Percentiles rank a stretch among this genome's conserved stretches.
phyloP scores from a whole-genome alignment of 2,888 invertebrate genomes.

The Spialia ferax region DNA sequence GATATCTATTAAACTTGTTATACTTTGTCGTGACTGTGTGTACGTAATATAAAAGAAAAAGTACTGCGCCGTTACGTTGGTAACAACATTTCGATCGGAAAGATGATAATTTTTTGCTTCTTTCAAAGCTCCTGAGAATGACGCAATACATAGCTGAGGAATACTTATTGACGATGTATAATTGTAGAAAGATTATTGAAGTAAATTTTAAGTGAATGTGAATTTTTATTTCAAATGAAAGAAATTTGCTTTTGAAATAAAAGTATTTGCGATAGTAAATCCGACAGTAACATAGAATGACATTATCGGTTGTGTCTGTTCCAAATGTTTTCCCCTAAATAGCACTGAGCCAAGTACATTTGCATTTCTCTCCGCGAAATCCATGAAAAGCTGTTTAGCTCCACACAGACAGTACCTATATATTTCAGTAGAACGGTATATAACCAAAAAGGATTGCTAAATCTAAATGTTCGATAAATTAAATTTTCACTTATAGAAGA shows the following conservation, averaged over 20 bases:
- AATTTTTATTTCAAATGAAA: too few species aligned
- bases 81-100: background rate
- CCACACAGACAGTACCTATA: too few species aligned
- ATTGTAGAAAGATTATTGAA: too few species aligned
- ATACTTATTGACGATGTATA: too few species aligned
- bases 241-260: too few species aligned
- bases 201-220: too few species aligned
- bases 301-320: conserved; percentile 13
- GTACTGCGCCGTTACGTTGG: background rate
- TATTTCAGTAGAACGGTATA: too few species aligned
- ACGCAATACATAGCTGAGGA: background rate
- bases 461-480: too few species aligned
- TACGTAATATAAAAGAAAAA: background rate
- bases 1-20: background rate
- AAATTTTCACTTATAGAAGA: too few species aligned
- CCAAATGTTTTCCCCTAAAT: conserved; percentile 17
- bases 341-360: conserved; percentile 13
- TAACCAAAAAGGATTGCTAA: too few species aligned
- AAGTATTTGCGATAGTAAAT: background rate
- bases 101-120: background rate
- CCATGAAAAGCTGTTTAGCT: conserved; percentile 16
- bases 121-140: background rate
- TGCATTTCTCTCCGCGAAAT: conserved; percentile 13
- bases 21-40: background rate
- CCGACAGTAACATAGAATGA: conserved; percentile 1